These are phyloP conservation scores for Automeris io DNA, from an alignment of 2,888 invertebrate genomes.

Conservation along the genomic window DNA sequence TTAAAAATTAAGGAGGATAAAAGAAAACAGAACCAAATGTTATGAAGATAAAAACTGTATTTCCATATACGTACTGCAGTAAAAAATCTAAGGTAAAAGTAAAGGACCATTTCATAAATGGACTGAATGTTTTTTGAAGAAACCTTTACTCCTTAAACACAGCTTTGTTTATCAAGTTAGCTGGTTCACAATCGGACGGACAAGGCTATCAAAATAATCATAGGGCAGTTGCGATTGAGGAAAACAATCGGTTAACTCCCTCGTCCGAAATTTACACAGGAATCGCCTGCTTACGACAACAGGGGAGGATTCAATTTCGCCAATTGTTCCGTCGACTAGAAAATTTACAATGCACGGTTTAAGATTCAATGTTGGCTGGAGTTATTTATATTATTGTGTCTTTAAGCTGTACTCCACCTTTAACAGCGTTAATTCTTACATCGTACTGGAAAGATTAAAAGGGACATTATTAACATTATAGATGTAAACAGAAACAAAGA, in stretches of 20 bases:
- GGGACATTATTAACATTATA: too few species aligned
- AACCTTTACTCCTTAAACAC: neutral
- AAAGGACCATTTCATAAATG: too few species aligned
- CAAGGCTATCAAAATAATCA: constrained; percentile 24
- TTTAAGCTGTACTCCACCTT: too few species aligned
- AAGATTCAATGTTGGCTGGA: neutral
- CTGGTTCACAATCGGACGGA: constrained; percentile 15
- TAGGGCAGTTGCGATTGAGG: constrained; percentile 22
- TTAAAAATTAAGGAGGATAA: too few species aligned
- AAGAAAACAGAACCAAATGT: too few species aligned
- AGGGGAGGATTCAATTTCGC: constrained; percentile 20
- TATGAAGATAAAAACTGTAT: too few species aligned
- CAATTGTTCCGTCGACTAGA: constrained; percentile 17
- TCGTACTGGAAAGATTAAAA: too few species aligned
- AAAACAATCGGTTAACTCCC: constrained; percentile 30
- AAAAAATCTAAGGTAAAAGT: too few species aligned
- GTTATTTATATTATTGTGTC: too few species aligned
- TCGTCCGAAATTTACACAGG: constrained; percentile 22
- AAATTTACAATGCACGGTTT: constrained; percentile 6
- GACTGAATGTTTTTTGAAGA: neutral
- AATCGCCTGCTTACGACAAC: constrained; percentile 27
- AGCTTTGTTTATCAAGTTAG: neutral
- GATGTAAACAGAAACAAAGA: too few species aligned
- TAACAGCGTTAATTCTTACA: too few species aligned
- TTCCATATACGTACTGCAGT: too few species aligned